These are phyloP conservation scores for Cataglyphis livida DNA, from an alignment of 2,888 invertebrate species.

Conservation along the genomic window DNA sequence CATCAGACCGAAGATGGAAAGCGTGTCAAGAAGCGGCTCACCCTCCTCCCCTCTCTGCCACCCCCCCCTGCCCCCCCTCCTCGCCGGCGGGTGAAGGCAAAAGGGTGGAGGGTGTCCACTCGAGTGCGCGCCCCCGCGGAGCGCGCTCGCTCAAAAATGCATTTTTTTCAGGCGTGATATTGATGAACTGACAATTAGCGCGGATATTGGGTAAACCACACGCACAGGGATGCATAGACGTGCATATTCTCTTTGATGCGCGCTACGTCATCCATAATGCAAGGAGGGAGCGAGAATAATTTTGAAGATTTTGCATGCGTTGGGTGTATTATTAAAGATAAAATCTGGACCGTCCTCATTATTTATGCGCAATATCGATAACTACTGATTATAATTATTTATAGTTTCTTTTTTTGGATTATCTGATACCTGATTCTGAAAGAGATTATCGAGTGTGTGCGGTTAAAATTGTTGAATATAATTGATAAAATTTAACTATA, in stretches of 20 bases:
- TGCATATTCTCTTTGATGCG: background rate
- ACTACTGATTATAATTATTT: constrained; percentile 3
- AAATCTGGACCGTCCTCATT: background rate
- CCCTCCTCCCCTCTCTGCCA: too few species aligned
- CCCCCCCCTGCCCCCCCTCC: background rate
- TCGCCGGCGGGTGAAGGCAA: constrained; percentile 19
- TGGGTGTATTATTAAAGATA: background rate
- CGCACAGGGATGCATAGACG: constrained; percentile 15
- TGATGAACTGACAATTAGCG: constrained; percentile 60
- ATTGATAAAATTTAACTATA: background rate
- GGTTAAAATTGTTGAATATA: background rate
- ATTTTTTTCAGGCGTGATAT: constrained; percentile 58
- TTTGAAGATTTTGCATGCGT: background rate
- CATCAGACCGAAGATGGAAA: constrained; percentile 57
- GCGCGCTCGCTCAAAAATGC: constrained; percentile 53
- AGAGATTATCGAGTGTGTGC: background rate
- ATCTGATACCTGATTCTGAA: background rate
- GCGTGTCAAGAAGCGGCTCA: constrained; percentile 54
- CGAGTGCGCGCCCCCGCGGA: background rate
- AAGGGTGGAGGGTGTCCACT: constrained; percentile 50
- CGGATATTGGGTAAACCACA: constrained; percentile 41
- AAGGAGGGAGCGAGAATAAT: constrained; percentile 10
- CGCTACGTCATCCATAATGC: constrained; percentile 7
- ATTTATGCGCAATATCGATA: background rate
- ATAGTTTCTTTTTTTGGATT: background rate